Evolutionary conservation across 2,888 invertebrate species (phyloP).

Genomic region (Tachina lurida): DNA sequence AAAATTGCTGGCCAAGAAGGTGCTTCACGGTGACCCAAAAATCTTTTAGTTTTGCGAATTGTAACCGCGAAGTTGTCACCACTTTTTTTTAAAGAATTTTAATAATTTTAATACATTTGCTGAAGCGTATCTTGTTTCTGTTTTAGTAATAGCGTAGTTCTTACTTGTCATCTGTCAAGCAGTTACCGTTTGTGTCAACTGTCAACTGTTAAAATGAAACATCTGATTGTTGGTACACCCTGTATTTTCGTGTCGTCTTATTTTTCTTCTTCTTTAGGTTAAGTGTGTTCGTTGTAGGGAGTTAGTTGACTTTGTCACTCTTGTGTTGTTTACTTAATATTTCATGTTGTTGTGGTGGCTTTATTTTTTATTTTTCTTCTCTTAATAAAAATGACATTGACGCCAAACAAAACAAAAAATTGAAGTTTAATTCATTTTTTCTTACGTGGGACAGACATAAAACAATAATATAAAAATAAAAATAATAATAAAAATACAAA

Average conservation of each 20-base stretch:
- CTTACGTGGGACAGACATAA: conserved; percentile 42
- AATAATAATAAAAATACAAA: conserved; percentile 16
- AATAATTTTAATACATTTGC: too few species aligned
- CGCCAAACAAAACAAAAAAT: conserved; percentile 49
- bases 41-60: too few species aligned
- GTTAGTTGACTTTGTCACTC: conserved; percentile 53
- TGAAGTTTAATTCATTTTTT: conserved; percentile 46
- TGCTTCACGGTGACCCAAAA: too few species aligned
- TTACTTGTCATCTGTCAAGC: too few species aligned
- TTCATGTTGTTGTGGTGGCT: conserved; percentile 18
- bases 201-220: too few species aligned
- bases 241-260: not conserved
- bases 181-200: too few species aligned
- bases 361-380: conserved; percentile 6
- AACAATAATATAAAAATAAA: conserved; percentile 19
- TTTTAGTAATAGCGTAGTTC: too few species aligned
- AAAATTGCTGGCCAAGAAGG: too few species aligned
- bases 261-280: not conserved
- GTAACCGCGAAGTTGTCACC: too few species aligned
- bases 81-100: too few species aligned
- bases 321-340: conserved; percentile 30
- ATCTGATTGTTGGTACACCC: too few species aligned
- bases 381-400: conserved; percentile 66
- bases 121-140: too few species aligned
- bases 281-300: conserved; percentile 23